Evolutionary conservation across 2,113 vertebrate species (phyloP).

Genomic region (Centropristis striata): DNA sequence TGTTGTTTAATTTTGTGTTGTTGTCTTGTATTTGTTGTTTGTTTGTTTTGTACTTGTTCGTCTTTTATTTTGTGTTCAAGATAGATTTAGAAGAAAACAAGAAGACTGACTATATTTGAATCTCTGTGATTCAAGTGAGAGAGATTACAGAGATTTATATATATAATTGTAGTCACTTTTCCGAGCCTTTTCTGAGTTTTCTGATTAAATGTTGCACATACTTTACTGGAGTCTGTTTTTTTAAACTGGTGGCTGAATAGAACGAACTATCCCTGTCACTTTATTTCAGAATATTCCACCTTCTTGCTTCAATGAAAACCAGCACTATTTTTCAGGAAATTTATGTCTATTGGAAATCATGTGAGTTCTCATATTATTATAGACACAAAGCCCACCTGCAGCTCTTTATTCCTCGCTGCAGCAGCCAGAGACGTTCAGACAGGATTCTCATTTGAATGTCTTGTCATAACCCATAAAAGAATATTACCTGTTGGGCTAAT

Average conservation of each 20-base stretch:
- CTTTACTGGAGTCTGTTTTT: not conserved
- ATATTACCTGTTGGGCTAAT: constrained; percentile 28
- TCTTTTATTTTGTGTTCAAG: too few relatives aligned
- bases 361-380: not conserved
- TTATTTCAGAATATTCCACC: not conserved
- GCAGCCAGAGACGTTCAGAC: constrained; percentile 14
- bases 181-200: not conserved
- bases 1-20: too few relatives aligned
- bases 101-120: too few relatives aligned
- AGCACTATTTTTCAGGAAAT: not conserved
- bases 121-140: too few relatives aligned
- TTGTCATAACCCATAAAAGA: constrained; percentile 22
- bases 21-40: too few relatives aligned
- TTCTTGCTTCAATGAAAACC: not conserved
- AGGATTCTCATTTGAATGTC: constrained; percentile 13
- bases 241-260: not conserved
- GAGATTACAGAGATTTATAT: too few relatives aligned
- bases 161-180: constrained; percentile 23
- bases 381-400: constrained; percentile 12
- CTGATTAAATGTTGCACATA: not conserved
- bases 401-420: constrained; percentile 8
- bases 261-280: not conserved
- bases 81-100: too few relatives aligned
- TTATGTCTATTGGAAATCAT: constrained; percentile 4
- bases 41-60: too few relatives aligned